phyloP scores from a whole-genome alignment of 2,113 vertebrate genomes.

The Perca fluviatilis region DNA sequence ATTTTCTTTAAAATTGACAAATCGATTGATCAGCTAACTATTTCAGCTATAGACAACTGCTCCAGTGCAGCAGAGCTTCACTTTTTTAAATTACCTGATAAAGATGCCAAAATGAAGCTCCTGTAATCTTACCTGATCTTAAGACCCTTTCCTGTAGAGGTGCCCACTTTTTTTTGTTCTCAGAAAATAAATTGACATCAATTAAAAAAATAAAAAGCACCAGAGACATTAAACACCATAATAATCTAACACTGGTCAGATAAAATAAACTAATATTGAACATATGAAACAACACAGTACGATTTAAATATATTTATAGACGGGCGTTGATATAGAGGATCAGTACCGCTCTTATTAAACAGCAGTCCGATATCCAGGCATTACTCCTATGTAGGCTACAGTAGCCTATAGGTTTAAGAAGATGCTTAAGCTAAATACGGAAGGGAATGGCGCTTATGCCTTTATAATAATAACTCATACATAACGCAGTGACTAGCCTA shows the following conservation, averaged over 20 bases:
- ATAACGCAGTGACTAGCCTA: neutral
- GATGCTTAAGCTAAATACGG: neutral
- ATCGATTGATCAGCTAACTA: too few species aligned
- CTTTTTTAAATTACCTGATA: too few species aligned
- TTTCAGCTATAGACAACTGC: neutral
- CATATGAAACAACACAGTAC: neutral
- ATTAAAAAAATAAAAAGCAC: neutral
- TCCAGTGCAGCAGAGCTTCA: neutral
- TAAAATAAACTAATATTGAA: neutral
- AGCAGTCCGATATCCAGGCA: neutral
- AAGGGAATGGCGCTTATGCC: neutral
- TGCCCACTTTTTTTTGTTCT: neutral
- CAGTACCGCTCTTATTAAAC: neutral
- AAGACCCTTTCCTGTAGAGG: neutral
- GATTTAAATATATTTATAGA: neutral
- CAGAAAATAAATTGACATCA: neutral
- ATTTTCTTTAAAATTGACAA: too few species aligned
- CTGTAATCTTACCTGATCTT: neutral
- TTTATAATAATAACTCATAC: neutral
- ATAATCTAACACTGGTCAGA: neutral
- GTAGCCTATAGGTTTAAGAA: neutral
- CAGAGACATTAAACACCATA: neutral
- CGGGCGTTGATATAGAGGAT: neutral
- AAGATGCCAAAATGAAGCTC: too few species aligned
- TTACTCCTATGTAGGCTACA: neutral